These are phyloP conservation scores for Himalopsyche anomala DNA, from an alignment of 2,888 invertebrate species.

Conservation along the genomic window DNA sequence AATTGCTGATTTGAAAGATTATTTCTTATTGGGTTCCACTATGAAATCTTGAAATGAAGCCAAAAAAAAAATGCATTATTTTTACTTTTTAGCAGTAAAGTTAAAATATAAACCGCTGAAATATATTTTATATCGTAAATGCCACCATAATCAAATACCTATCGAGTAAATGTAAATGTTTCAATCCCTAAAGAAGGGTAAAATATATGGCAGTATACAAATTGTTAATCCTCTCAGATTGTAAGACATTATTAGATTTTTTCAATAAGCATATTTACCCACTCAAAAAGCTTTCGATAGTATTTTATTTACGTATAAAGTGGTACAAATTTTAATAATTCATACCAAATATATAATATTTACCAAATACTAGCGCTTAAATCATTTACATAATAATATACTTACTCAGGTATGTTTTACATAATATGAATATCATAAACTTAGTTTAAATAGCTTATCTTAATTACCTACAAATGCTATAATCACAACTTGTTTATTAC, in stretches of 20 bases:
- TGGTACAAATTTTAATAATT: conserved; percentile 26
- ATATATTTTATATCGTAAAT: not conserved
- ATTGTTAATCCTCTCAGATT: conserved; percentile 30
- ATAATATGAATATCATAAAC: conserved; percentile 26
- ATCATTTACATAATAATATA: conserved; percentile 30
- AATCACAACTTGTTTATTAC: conserved; percentile 64
- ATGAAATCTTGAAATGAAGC: too few species aligned
- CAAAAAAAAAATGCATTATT: too few species aligned
- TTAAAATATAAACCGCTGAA: too few species aligned
- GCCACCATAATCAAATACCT: not conserved
- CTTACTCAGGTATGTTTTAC: conserved; percentile 34
- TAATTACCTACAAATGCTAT: conserved; percentile 62
- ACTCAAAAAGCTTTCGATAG: conserved; percentile 24
- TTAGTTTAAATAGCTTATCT: conserved; percentile 33
- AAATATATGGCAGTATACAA: conserved; percentile 26
- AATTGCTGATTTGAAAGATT: too few species aligned
- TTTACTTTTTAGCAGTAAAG: too few species aligned
- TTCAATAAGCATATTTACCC: conserved; percentile 21
- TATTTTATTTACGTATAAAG: conserved; percentile 34
- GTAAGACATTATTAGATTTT: conserved; percentile 25
- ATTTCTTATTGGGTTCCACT: too few species aligned
- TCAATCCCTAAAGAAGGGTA: conserved; percentile 31
- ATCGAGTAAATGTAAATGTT: not conserved
- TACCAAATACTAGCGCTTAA: conserved; percentile 26
- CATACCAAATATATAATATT: conserved; percentile 31